phyloP scores from a whole-genome alignment of 2,113 vertebrate species.

The Octodon degus region DNA sequence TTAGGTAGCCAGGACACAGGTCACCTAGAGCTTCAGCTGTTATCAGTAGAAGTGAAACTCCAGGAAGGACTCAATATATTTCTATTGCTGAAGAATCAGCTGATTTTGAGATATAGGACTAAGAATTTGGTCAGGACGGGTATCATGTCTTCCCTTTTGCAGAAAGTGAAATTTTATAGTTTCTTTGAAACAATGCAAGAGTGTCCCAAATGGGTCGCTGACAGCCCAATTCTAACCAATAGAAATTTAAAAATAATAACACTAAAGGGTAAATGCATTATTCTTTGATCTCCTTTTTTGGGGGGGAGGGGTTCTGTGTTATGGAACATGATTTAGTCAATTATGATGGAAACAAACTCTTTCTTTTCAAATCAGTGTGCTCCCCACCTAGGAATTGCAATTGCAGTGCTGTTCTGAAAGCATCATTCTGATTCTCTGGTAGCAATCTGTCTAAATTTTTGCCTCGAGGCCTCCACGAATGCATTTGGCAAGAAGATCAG shows the following conservation, averaged over 20 bases:
- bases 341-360: constrained; percentile 48
- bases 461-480: constrained; percentile 59
- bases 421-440: constrained; percentile 51
- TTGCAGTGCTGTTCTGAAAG: constrained; percentile 37
- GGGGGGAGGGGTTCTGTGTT: not conserved
- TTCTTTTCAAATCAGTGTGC: constrained; percentile 50
- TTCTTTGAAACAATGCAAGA: constrained; percentile 36
- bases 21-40: not conserved
- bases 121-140: not conserved
- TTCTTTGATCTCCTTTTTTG: not conserved
- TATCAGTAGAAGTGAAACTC: not conserved
- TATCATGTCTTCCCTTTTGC: not conserved
- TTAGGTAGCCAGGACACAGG: not conserved
- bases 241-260: not conserved
- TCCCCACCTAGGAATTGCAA: constrained; percentile 49
- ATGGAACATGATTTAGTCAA: constrained; percentile 62
- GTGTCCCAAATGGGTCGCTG: not conserved
- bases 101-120: not conserved
- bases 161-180: not conserved
- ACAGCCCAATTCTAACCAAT: not conserved
- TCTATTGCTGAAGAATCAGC: not conserved
- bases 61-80: not conserved
- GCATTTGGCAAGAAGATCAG: constrained; percentile 61
- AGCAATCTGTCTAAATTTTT: constrained; percentile 74
- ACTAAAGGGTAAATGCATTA: not conserved